Percentiles rank a stretch among this genome's conserved stretches.
phyloP scores from a whole-genome alignment of 2,113 vertebrate genomes.

The Larimichthys polyactis region DNA sequence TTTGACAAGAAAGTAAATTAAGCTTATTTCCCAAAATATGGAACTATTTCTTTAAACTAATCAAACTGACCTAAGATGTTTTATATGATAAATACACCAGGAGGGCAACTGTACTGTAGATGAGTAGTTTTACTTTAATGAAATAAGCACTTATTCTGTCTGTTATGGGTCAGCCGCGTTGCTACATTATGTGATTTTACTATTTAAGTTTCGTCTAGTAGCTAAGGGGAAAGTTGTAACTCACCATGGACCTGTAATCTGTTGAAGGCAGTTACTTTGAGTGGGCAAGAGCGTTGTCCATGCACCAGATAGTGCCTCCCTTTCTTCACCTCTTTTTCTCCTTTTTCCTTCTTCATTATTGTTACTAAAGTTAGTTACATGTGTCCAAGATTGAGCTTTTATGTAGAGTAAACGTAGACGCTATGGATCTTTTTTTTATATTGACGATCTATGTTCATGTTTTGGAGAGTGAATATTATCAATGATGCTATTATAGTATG shows the following conservation, averaged over 20 bases:
- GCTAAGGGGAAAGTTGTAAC: constrained; percentile 49
- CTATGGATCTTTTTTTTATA: constrained; percentile 48
- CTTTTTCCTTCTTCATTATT: constrained; percentile 22
- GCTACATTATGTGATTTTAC: constrained; percentile 20
- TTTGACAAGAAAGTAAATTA: neutral
- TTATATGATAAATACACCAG: constrained; percentile 10
- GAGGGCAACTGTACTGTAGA: constrained; percentile 16
- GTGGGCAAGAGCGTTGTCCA: constrained; percentile 59
- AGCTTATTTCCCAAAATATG: neutral
- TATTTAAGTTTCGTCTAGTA: constrained; percentile 49
- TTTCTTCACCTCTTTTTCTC: constrained; percentile 56
- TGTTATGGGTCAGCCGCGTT: constrained; percentile 39
- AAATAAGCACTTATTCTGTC: constrained; percentile 45
- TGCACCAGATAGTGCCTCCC: constrained; percentile 81
- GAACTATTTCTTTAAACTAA: constrained; percentile 22
- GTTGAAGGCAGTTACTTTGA: constrained; percentile 56
- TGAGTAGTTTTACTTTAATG: constrained; percentile 13
- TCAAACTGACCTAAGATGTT: constrained; percentile 25
- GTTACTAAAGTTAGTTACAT: constrained; percentile 42
- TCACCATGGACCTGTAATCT: constrained; percentile 59
- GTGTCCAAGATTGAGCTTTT: constrained; percentile 40
- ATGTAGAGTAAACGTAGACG: constrained; percentile 43
- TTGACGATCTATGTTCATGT: constrained; percentile 42
- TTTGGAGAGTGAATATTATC: constrained; percentile 70
- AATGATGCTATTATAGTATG: constrained; percentile 51